Evolutionary conservation across 92 coral and sea anemone species (phyloP), one percentile per base, ranked within the genome.

Genomic region (Palythoa heliodiscus): DNA sequence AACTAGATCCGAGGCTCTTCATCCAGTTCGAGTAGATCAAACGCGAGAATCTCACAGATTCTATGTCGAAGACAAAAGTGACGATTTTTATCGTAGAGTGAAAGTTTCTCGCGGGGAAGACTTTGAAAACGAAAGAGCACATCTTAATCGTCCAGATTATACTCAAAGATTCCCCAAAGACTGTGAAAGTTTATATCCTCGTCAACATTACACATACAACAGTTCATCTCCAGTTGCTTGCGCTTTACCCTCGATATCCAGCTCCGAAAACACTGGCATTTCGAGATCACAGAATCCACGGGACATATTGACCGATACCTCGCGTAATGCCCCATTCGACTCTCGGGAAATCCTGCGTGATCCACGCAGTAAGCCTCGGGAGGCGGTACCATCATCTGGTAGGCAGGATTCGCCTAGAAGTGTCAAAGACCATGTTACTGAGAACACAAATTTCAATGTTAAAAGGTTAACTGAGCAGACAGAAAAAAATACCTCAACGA

Each of bases 21-120:
- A 80, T 67, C 66, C 84, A 24, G 20, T 52, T 43, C 47, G 84
- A 22, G 23, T 63, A 17, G 84, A 80, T 52, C 84, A 80, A 63
- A 8, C 74, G 60, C 84, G 84, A 16, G 84, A 80, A 66, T 25
- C 84, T 25, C 84, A 48, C 47, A 66, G 72, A 80, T 48, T 80
- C 23, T 43, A 80, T 7, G 15, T 73, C 4, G 84, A 80, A 40
- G 70, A 47, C 57, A 80, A 43, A 24, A 48, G 73, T 48, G 74
- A 80, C 61, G 84, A 80, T 22, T 80, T 80, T 66, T 75, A 63
- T 64, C 84, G 84, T 12, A 80, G 50, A 80, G 29, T 22, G 23
- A 80, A 50, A 43, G 47, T 23, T 22, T 80, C 84, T 66, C 84
- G 61, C 25, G 52, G 70, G 66, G 84, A 80, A 14, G 84, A 80